Base-by-base conservation (phyloP, 2,888 invertebrate genomes). In the Bedellia somnulentella region DNA sequence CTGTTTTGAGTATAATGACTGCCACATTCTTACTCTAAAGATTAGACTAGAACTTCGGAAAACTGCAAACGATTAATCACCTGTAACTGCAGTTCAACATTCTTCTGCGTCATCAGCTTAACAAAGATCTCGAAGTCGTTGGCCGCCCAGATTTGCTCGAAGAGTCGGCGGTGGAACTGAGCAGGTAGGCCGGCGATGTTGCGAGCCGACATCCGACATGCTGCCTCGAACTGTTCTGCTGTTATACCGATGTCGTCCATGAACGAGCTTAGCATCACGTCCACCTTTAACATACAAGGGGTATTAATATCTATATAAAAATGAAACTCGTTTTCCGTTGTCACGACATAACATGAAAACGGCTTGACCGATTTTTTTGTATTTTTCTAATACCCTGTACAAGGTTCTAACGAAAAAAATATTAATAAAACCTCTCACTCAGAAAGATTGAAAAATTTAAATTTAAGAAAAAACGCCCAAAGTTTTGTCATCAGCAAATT, bases 231-330 rank as follows among this genome's bases (percentile, higher is more conserved):
- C 53, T 94, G 91, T 40, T 92, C 88, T 0, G 92, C 85, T 0
- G 87, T 83, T 41, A 95, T 92, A 27, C 89, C 88, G 52, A 93
- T 86, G 48, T 95, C 95, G 44, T 93, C 91, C 88, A 93, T 93
- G 51, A 93, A 94, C 33, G 89, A 91, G 24, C 91, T 89, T 25
- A 95, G 73, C 83, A 95, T 86, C 32, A 87, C 82, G 51, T 93
- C 93, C n/a, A 94, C 87, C 86, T 86, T 42, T 12, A 35, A 17
- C 13, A 17, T 24, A 9, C 3, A 16, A 18, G 15, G 9, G 5
- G 5, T 18, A 18, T 5, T 18, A n/a, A n/a, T n/a, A n/a, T n/a
- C n/a, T n/a, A n/a, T 6, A 13, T 9, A 15, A 15, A 14, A 30
- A 22, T 12, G 24, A n/a, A n/a, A n/a, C n/a, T n/a, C n/a, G n/a